A percentile compares a stretch with the other conserved stretches of the same genome.
These are phyloP conservation scores for Noctua pronuba DNA, from an alignment of 2,888 invertebrate species.

Conservation along the genomic window DNA sequence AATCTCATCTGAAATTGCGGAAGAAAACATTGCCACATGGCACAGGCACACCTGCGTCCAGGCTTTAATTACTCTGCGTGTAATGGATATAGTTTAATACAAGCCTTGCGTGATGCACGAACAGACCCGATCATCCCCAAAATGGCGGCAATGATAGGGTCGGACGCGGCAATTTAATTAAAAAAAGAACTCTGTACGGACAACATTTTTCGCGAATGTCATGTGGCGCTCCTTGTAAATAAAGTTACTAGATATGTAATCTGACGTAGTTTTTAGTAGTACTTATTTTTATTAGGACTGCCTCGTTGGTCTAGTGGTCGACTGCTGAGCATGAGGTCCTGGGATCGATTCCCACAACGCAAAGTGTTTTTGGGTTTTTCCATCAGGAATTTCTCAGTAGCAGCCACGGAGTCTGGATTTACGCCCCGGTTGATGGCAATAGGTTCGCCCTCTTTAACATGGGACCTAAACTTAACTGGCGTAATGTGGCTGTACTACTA, in stretches of 20 bases:
- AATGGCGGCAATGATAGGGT: constrained; percentile 58
- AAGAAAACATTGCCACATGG: constrained; percentile 21
- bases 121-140: constrained; percentile 53
- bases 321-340: too few species aligned
- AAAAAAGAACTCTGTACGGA: constrained; percentile 31
- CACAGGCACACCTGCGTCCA: constrained; percentile 36
- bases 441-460: too few species aligned
- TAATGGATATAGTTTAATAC: constrained; percentile 51
- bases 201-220: constrained; percentile 56
- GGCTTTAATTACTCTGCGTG: constrained; percentile 53
- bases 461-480: too few species aligned
- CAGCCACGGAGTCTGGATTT: too few species aligned
- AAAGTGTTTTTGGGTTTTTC: too few species aligned
- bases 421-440: too few species aligned
- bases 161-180: constrained; percentile 55
- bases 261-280: too few species aligned
- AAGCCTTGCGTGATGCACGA: constrained; percentile 63
- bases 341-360: too few species aligned
- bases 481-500: too few species aligned
- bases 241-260: constrained; percentile 27
- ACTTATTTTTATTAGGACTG: too few species aligned
- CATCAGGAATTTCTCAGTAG: too few species aligned
- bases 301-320: too few species aligned
- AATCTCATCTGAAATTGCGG: constrained; percentile 34
- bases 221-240: constrained; percentile 57